Evolutionary conservation across 2,888 invertebrate genomes (phyloP).

Genomic region (Microplitis manilae): DNA sequence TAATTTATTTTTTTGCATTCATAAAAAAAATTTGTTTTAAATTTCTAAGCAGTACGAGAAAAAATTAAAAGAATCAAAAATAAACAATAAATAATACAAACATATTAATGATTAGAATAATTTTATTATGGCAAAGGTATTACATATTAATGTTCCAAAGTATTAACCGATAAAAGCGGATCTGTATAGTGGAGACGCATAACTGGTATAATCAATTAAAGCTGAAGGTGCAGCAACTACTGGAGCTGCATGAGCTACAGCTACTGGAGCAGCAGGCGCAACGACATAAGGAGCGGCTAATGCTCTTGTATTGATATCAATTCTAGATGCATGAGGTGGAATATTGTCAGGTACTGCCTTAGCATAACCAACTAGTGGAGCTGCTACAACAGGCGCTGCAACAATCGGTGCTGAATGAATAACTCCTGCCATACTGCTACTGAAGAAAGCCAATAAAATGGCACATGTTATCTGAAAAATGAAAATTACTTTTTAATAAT

Average conservation of each 20-base stretch:
- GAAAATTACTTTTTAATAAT: slow-evolving; percentile 15
- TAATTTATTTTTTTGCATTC: too few species aligned
- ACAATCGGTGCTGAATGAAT: slow-evolving; percentile 63
- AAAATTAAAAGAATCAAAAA: slow-evolving; percentile 7
- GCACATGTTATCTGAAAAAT: slow-evolving; percentile 47
- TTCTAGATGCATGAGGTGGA: slow-evolving; percentile 77
- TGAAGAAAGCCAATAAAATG: slow-evolving; percentile 47
- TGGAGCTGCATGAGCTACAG: slow-evolving; percentile 56
- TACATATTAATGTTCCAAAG: slow-evolving; percentile 26
- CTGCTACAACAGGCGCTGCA: slow-evolving; percentile 66
- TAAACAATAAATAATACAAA: slow-evolving; percentile 32
- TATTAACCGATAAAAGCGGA: slow-evolving; percentile 44
- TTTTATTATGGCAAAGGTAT: slow-evolving; percentile 45
- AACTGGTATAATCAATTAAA: slow-evolving; percentile 57
- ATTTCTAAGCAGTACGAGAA: background rate
- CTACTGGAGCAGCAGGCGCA: slow-evolving; percentile 69
- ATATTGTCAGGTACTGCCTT: slow-evolving; percentile 77
- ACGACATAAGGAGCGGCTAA: slow-evolving; percentile 69
- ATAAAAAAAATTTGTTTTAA: background rate
- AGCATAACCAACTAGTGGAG: slow-evolving; percentile 74
- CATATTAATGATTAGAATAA: slow-evolving; percentile 33
- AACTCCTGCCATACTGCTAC: slow-evolving; percentile 69
- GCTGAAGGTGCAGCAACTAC: slow-evolving; percentile 52
- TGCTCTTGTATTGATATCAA: slow-evolving; percentile 74
- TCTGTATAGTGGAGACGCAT: slow-evolving; percentile 70